phyloP scores from a whole-genome alignment of 2,113 vertebrate genomes.

The Nannobrachium achirus region DNA sequence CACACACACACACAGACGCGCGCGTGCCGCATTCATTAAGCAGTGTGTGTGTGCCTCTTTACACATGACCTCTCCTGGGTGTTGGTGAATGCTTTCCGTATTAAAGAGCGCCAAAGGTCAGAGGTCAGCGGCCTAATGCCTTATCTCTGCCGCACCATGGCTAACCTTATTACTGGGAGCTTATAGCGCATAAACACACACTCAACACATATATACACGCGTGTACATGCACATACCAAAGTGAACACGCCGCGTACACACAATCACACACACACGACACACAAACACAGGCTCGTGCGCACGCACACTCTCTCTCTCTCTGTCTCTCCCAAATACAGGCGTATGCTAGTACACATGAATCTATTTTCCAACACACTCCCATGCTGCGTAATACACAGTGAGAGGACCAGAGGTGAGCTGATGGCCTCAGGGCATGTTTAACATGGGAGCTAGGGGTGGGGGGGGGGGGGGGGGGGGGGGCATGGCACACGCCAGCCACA shows the following conservation, averaged over 20 bases:
- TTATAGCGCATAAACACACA: conserved; percentile 65
- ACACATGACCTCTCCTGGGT: conserved; percentile 63
- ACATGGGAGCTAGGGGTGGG: not conserved
- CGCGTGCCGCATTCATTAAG: conserved; percentile 59
- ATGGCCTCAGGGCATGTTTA: conserved; percentile 63
- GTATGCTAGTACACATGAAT: not conserved
- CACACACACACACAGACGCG: conserved; percentile 11
- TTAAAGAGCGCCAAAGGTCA: conserved; percentile 66
- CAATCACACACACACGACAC: not conserved
- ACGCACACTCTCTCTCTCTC: not conserved
- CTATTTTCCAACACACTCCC: not conserved
- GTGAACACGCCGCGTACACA: not conserved
- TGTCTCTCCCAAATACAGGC: not conserved
- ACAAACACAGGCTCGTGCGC: conserved; percentile 19
- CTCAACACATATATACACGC: conserved; percentile 18
- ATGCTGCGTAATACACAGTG: not conserved
- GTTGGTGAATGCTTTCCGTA: conserved; percentile 62
- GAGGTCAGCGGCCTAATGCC: conserved; percentile 73
- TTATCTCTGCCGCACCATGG: conserved; percentile 73
- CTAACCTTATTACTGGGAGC: conserved; percentile 71
- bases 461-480: conserved; percentile 21
- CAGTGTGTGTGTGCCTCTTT: conserved; percentile 52
- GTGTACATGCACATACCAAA: conserved; percentile 36
- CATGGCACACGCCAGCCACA: conserved; percentile 37
- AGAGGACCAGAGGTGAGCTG: conserved; percentile 52